Evolutionary conservation across 2,113 vertebrate species (phyloP), one percentile per base, ranked within the genome.

Genomic region (Cynocephalus volans): DNA sequence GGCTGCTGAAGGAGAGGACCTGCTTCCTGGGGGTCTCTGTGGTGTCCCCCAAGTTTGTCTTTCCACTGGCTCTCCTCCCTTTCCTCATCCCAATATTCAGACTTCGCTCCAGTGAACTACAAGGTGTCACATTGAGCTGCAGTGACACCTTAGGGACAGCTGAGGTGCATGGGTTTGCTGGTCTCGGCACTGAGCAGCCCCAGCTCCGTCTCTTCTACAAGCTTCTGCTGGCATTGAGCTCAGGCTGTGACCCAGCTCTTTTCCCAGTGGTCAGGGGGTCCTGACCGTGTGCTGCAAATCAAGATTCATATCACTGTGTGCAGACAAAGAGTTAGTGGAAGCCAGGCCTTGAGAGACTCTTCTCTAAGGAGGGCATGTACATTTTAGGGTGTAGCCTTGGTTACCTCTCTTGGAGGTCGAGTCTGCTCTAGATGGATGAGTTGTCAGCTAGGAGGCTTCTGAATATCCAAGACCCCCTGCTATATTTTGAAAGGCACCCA

Each of bases 161-260:
- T 5, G 36, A 70, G 58, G 45, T 7, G 13, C 1, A 0, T 1
- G 2, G 23, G 13, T 48, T 64, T 15, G 10, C 41, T 72, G 6
- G 13, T 67, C 83, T 72, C 52, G 26, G 62, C 41, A 24, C 31
- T 10, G 33, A 91, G 75, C n/a, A 64, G 26, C 36, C 79, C 48
- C 21, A 6, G 14, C 31, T 56, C 45, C 6, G 6, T 67, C 19
- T 33, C 21, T 85, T 3, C 17, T 36, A 28, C 33, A 64, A 2
- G 11, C 45, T 36, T 23, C 36, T 79, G 76, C 65, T 41, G 50
- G 52, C 48, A 58, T 81, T 45, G 28, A 23, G 41, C 13, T 48
- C 70, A 6, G 54, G 73, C 80, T 73, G 9, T 52, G 58, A 54
- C 31, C 50, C 11, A 0, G 45, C 33, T 36, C 56, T 28, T 64